Evolutionary conservation across 2,888 invertebrate species (phyloP).

Genomic region (Dascillus cervinus): DNA sequence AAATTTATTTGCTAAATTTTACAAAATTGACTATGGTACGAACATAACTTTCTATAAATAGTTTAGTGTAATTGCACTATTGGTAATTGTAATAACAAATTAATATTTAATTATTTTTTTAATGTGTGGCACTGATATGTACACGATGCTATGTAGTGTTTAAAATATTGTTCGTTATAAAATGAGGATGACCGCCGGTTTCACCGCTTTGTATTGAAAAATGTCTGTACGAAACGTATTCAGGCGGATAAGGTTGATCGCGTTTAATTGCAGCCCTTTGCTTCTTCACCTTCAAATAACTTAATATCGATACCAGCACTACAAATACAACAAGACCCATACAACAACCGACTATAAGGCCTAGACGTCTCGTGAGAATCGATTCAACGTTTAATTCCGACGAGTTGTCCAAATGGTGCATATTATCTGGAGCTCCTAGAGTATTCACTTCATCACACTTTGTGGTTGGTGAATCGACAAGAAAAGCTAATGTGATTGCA

Average conservation of each 20-base stretch:
- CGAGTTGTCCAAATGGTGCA: slow-evolving; percentile 47
- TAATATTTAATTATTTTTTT: too few relatives aligned
- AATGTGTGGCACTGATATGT: too few relatives aligned
- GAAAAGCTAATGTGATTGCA: slow-evolving; percentile 47
- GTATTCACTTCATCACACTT: slow-evolving; percentile 72
- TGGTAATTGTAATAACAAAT: too few relatives aligned
- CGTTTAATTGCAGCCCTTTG: slow-evolving; percentile 68
- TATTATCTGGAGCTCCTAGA: slow-evolving; percentile 60
- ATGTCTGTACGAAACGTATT: slow-evolving; percentile 73
- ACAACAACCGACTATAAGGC: slow-evolving; percentile 79
- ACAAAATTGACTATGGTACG: too few relatives aligned
- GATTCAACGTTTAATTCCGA: slow-evolving; percentile 54
- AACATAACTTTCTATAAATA: too few relatives aligned
- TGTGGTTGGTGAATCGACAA: slow-evolving; percentile 64
- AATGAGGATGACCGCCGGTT: slow-evolving; percentile 38
- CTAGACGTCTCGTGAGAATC: slow-evolving; percentile 71
- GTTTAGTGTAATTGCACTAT: too few relatives aligned
- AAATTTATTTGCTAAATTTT: too few relatives aligned
- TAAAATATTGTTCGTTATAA: slow-evolving; percentile 40
- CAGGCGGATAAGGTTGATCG: slow-evolving; percentile 64
- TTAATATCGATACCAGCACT: slow-evolving; percentile 73
- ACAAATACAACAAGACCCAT: slow-evolving; percentile 82
- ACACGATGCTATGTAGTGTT: slow-evolving; percentile 37
- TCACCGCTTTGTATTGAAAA: slow-evolving; percentile 65
- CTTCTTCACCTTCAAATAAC: slow-evolving; percentile 79